phyloP scores from a whole-genome alignment of 1,140 invertebrate genomes.

The Aleiodes sp. region DNA sequence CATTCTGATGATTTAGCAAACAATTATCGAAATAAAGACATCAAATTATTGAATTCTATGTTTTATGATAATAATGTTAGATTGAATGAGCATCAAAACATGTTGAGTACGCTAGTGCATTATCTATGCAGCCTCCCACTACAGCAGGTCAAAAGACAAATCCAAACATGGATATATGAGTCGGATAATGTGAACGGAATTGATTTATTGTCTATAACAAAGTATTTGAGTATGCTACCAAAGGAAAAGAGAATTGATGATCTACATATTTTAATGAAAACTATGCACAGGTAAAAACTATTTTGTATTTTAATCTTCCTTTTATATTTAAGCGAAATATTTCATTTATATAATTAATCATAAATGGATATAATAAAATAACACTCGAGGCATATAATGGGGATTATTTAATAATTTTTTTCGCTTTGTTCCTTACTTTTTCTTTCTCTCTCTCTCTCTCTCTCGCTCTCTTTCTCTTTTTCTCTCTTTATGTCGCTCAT shows the following conservation, averaged over 20 bases:
- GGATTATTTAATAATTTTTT: conserved; percentile 28
- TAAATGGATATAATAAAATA: conserved; percentile 22
- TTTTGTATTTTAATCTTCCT: background rate
- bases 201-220: conserved; percentile 58
- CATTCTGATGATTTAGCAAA: background rate
- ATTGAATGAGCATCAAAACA: conserved; percentile 48
- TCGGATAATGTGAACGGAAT: conserved; percentile 55
- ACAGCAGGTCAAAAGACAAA: conserved; percentile 58
- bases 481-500: conserved; percentile 16
- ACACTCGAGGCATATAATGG: conserved; percentile 26
- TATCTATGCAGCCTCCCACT: conserved; percentile 57
- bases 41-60: conserved; percentile 43
- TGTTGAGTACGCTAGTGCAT: conserved; percentile 54
- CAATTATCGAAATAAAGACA: conserved; percentile 24
- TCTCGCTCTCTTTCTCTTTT: conserved; percentile 21
- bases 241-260: conserved; percentile 57
- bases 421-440: conserved; percentile 25
- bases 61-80: conserved; percentile 43
- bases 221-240: conserved; percentile 60
- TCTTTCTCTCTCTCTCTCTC: conserved; percentile 19
- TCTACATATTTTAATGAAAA: conserved; percentile 58
- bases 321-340: conserved; percentile 12
- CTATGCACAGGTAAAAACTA: conserved; percentile 56
- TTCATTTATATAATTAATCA: background rate
- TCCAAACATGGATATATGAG: conserved; percentile 58